Evolutionary conservation across 2,888 invertebrate species (phyloP).

Genomic region (Notocelia uddmanniana): DNA sequence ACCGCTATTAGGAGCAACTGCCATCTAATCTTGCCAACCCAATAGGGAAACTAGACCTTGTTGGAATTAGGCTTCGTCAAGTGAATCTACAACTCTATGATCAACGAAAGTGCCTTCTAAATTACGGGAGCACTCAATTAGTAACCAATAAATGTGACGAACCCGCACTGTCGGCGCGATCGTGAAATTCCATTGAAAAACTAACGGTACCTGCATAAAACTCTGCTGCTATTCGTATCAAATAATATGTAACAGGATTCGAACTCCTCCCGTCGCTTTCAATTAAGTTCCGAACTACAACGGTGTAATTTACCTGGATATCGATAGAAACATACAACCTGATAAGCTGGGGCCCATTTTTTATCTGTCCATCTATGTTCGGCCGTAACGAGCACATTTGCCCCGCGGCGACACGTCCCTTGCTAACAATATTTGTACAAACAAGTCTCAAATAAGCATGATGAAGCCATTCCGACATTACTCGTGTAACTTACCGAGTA

Average conservation of each 20-base stretch:
- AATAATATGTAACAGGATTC: too few species aligned
- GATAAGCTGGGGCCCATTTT: slow-evolving; percentile 50
- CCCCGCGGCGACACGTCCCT: slow-evolving; percentile 57
- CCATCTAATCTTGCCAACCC: too few species aligned
- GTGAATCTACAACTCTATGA: not conserved
- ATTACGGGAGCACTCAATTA: too few species aligned
- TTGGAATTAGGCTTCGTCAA: not conserved
- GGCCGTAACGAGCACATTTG: slow-evolving; percentile 62
- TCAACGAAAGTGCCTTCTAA: too few species aligned
- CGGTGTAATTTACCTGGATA: not conserved
- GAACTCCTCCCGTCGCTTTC: too few species aligned
- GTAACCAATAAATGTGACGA: too few species aligned
- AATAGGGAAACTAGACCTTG: too few species aligned
- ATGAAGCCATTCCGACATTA: slow-evolving; percentile 50
- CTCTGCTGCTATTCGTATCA: too few species aligned
- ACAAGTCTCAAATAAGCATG: slow-evolving; percentile 67
- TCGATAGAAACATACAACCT: slow-evolving; percentile 2
- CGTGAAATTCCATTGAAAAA: too few species aligned
- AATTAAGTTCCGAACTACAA: not conserved
- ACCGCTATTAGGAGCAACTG: too few species aligned
- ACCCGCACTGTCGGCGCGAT: too few species aligned
- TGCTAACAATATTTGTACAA: slow-evolving; percentile 68
- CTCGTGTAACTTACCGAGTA: slow-evolving; percentile 16
- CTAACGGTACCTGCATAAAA: too few species aligned
- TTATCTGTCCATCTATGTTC: slow-evolving; percentile 54